These are phyloP conservation scores for Orbicella faveolata DNA, from an alignment of 64 coral and sea anemone species.

Conservation along the genomic window DNA sequence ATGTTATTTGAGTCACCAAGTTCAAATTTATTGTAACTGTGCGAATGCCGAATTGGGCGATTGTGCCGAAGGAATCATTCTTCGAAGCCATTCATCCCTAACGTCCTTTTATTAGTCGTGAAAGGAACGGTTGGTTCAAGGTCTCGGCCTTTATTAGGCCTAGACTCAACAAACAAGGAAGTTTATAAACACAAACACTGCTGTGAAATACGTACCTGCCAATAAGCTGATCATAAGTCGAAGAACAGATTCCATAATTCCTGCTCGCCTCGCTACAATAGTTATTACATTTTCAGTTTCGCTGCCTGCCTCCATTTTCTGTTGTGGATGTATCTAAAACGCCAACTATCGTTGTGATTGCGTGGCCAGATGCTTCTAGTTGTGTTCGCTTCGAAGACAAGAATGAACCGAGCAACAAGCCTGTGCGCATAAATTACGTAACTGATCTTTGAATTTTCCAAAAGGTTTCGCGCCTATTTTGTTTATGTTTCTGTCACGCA, in stretches of 20 bases:
- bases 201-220: constrained; percentile 5
- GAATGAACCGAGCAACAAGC: background rate
- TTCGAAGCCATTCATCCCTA: too few species aligned
- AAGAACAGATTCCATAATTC: constrained; percentile 32
- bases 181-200: background rate
- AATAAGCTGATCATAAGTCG: constrained; percentile 48
- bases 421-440: background rate
- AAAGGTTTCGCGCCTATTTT: background rate
- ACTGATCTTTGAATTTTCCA: background rate
- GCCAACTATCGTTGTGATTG: background rate
- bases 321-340: background rate
- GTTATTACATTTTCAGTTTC: constrained; percentile 4
- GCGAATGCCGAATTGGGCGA: too few species aligned
- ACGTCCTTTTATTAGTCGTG: too few species aligned
- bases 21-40: too few species aligned
- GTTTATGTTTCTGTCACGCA: constrained; percentile 1
- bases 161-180: background rate
- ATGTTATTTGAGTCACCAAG: too few species aligned
- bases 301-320: background rate
- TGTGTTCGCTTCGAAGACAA: background rate
- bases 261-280: background rate
- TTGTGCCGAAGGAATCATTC: too few species aligned
- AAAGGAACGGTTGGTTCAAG: background rate
- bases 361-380: background rate
- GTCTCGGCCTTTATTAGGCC: background rate